These are phyloP conservation scores for Anhinga anhinga DNA, from an alignment of 2,113 vertebrate genomes.

Conservation along the genomic window DNA sequence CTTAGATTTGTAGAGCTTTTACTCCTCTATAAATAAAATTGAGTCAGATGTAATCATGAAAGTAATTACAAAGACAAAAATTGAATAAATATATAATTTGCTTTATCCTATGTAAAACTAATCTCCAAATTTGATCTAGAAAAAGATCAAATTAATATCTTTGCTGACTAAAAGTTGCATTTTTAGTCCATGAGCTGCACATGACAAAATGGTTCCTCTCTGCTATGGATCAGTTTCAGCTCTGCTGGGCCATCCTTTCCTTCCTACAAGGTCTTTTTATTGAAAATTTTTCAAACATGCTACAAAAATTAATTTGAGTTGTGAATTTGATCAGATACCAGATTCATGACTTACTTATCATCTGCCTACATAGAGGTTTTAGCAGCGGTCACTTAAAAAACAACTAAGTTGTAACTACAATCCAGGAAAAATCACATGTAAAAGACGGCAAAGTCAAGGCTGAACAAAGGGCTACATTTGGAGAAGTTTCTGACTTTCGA, in stretches of 20 bases:
- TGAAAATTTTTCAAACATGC: neutral
- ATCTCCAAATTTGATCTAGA: neutral
- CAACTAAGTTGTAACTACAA: neutral
- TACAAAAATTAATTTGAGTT: neutral
- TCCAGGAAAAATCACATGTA: neutral
- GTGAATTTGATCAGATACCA: neutral
- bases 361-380: neutral
- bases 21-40: neutral
- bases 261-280: neutral
- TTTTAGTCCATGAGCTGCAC: neutral
- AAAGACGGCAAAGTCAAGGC: neutral
- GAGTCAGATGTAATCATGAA: neutral
- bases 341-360: fast-evolving
- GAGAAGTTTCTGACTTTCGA: neutral
- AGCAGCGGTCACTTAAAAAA: neutral
- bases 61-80: neutral
- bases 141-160: neutral
- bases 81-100: neutral
- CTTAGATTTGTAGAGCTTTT: neutral
- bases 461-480: neutral
- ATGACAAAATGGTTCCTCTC: neutral
- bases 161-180: neutral
- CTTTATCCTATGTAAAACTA: neutral
- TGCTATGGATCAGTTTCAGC: neutral
- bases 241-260: neutral